Evolutionary conservation across 2,113 vertebrate species (phyloP).

Genomic region (Stegastes partitus): DNA sequence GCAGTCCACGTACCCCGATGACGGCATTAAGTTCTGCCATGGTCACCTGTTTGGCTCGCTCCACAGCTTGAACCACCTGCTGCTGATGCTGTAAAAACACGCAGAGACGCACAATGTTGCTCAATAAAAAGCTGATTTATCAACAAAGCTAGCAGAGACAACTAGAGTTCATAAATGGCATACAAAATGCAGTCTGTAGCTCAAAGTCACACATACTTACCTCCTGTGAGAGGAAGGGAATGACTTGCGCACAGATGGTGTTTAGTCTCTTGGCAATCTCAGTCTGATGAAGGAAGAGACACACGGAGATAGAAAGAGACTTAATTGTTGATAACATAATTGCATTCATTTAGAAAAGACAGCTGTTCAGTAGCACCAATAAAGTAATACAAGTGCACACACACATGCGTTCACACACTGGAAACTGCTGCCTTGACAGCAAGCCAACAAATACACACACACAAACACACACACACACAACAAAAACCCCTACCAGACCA

Average conservation of each 20-base stretch:
- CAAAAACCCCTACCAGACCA: neutral
- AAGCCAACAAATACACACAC: constrained; percentile 7
- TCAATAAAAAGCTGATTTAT: constrained; percentile 3
- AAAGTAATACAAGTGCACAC: constrained; percentile 51
- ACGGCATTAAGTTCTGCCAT: constrained; percentile 98
- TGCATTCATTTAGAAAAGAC: constrained; percentile 74
- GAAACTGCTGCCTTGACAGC: constrained; percentile 1
- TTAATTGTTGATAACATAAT: constrained; percentile 76
- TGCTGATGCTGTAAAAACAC: constrained; percentile 91
- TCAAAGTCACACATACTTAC: constrained; percentile 83
- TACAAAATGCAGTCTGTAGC: constrained; percentile 39
- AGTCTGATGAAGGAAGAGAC: constrained; percentile 86
- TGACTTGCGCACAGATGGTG: constrained; percentile 99
- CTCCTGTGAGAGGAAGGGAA: constrained; percentile 99
- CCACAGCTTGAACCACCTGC: constrained; percentile 97
- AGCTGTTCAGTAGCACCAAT: constrained; percentile 72
- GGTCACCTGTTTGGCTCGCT: constrained; percentile 98
- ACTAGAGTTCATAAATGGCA: constrained; percentile 20
- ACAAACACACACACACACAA: neutral
- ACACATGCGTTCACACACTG: neutral
- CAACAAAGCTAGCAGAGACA: constrained; percentile 18
- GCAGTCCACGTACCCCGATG: constrained; percentile 98
- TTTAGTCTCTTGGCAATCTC: constrained; percentile 99
- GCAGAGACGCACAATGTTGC: constrained; percentile 22
- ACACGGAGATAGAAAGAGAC: constrained; percentile 63